Evolutionary conservation across 2,888 invertebrate genomes (phyloP).

Genomic region (Ectobius pallidus): DNA sequence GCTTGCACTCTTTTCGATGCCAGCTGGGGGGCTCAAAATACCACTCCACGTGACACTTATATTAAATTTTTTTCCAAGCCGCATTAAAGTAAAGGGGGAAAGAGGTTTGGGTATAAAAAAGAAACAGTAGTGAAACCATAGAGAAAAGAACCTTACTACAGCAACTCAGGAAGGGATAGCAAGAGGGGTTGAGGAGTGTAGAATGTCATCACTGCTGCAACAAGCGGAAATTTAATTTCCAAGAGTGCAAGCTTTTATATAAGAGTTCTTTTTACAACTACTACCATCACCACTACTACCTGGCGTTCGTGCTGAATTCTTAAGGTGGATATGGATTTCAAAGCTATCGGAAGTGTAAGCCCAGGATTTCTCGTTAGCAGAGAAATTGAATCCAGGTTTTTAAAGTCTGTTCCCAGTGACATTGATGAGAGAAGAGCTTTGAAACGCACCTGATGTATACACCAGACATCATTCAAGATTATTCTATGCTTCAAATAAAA

Average conservation of each 20-base stretch:
- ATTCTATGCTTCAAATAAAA: no score
- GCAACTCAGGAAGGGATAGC: background rate
- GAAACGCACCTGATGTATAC: no score
- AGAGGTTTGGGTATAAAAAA: background rate
- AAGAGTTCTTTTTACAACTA: background rate
- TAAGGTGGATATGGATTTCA: no score
- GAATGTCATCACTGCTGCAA: slow-evolving; percentile 24
- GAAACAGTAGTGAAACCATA: slow-evolving; percentile 18
- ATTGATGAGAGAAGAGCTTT: no score
- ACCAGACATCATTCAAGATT: no score
- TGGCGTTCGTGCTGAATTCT: background rate
- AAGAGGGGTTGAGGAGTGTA: background rate
- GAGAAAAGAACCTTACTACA: slow-evolving; percentile 16
- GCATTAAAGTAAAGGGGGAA: slow-evolving; percentile 16
- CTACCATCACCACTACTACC: background rate
- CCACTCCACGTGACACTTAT: slow-evolving; percentile 10
- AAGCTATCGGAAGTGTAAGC: no score
- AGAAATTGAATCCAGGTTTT: no score
- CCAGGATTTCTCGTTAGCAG: no score
- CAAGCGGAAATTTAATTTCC: slow-evolving; percentile 28
- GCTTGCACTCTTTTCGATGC: background rate
- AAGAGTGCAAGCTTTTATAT: slow-evolving; percentile 24
- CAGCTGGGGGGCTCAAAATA: background rate
- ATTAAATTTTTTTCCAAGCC: slow-evolving; percentile 20
- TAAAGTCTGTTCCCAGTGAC: no score